Base-by-base conservation (phyloP, 2,888 invertebrate species). In the Ornithoptera priamus region DNA sequence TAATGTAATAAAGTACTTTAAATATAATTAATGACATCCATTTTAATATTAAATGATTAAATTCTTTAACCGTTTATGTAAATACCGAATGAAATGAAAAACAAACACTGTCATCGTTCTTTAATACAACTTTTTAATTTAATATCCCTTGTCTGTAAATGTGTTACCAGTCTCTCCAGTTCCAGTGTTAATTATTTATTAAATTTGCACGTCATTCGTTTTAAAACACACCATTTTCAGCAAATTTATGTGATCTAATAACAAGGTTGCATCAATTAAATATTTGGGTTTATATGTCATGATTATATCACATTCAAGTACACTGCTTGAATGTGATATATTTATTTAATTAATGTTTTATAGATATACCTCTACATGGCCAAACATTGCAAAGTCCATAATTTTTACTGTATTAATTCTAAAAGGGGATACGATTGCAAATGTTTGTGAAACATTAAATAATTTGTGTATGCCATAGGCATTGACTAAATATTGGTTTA, bases 191-290 rank as follows among this genome's bases (percentile, higher is more conserved):
- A 53, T 53, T 53, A 53, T 53, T 53, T 53, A 22, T 58, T 20
- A 58, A 24, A 24, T 58, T 58, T 22, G 58, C 58, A 15, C 12
- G 22, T 58, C 24, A 58, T 58, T 22, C 58, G 24, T 58, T 58
- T 58, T 53, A 53, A 53, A 53, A 53, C n/a, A 53, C 53, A 18
- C 53, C 53, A 53, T 53, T 53, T 53, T 53, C n/a, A n/a, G 53
- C 53, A 5, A 58, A n/a, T 58, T 58, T 58, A 24, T 22, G 58
- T 15, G 58, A 65, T 59, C 24, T 65, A 42, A 42, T 42, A 59
- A 65, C 65, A 59, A 42, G 58, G 42, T 59, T 65, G 46, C 58
- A 58, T 65, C 42, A 65, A 39, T 42, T 65, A 42, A 65, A 18
- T 59, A 24, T 30, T 30, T 30, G 30, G 30, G 30, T 30, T 30